Evolutionary conservation across 2,797 vertebrate genomes (phyloP), one percentile per base, ranked within the genome.

Genomic region (Ctenosaura bakeri): DNA sequence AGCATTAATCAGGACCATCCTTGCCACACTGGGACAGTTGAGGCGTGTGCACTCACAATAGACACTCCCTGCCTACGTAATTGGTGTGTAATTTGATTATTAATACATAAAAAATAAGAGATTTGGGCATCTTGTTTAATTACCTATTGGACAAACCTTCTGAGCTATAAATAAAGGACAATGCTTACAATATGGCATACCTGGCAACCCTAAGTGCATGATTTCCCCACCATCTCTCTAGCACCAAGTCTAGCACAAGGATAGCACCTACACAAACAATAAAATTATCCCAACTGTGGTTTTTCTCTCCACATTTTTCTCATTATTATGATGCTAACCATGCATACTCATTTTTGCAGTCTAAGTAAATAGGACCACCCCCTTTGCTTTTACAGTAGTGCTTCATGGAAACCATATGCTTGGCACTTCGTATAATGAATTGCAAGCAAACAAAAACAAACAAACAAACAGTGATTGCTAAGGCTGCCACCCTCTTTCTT

Each of bases 321-420:
- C 14, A 81, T 92, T 91, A 91, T 91, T 85, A 29, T 91, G 94
- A 90, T n/a, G 79, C 59, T 92, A 93, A 93, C 89, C 94, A 93
- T 89, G 79, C 89, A 86, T 64, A 16, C n/a, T 94, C 87, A 69
- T 42, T 26, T 71, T 80, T 50, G 46, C 76, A 82, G 54, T 89
- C 90, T 88, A 90, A 94, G 86, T 94, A 94, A 93, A 96, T 91
- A 92, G 88, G 92, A 94, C 91, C 92, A 93, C 90, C 94, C 83
- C 92, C 77, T 88, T 83, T 81, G 83, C 87, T 94, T 92, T 90
- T 77, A 92, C 88, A 87, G 13, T 42, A 82, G 89, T 89, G 93
- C 91, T 94, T 78, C 93, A 92, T 73, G 80, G 91, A 56, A 83
- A 56, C 91, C 50, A 3, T 92, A 88, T 90, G 91, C 83, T 88